Evolutionary conservation across 1,140 invertebrate genomes (phyloP).

Genomic region (Leucophenga varia): DNA sequence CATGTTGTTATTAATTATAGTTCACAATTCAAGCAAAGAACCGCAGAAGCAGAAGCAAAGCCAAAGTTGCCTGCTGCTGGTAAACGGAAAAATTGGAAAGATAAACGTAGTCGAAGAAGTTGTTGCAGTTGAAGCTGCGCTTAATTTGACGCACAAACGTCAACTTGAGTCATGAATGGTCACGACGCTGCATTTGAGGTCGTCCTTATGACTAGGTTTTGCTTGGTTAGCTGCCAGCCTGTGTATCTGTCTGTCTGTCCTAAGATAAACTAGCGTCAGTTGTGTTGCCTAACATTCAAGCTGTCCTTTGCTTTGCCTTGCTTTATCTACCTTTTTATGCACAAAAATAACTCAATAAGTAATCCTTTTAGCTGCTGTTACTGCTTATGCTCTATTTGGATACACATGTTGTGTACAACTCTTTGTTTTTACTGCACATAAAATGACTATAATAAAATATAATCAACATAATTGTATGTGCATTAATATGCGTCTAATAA

Average conservation of each 20-base stretch:
- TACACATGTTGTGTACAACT: conserved; percentile 7
- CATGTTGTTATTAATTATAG: conserved; percentile 54
- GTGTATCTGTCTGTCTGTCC: no score
- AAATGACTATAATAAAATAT: conserved; percentile 15
- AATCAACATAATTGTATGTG: conserved; percentile 54
- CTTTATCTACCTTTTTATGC: conserved; percentile 28
- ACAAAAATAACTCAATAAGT: conserved; percentile 49
- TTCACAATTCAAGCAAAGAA: conserved; percentile 33
- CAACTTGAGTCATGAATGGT: conserved; percentile 18
- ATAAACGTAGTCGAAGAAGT: no score
- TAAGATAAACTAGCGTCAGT: conserved; percentile 18
- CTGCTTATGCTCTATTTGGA: conserved; percentile 3
- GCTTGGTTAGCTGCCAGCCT: background rate
- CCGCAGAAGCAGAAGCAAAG: no score
- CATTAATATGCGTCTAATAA: conserved; percentile 46
- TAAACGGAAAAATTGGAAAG: no score
- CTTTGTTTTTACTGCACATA: conserved; percentile 13
- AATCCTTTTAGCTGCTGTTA: conserved; percentile 42
- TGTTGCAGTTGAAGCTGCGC: conserved; percentile 27
- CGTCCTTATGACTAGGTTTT: conserved; percentile 1
- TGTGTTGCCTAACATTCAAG: conserved; percentile 7
- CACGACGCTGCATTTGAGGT: conserved; percentile 21
- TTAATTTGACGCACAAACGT: conserved; percentile 54
- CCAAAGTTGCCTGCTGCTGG: conserved; percentile 5
- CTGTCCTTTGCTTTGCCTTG: conserved; percentile 12